Evolutionary conservation across 2,797 vertebrate genomes (phyloP), one percentile per base, ranked within the genome.

Genomic region (Pteronotus mesoamericanus): DNA sequence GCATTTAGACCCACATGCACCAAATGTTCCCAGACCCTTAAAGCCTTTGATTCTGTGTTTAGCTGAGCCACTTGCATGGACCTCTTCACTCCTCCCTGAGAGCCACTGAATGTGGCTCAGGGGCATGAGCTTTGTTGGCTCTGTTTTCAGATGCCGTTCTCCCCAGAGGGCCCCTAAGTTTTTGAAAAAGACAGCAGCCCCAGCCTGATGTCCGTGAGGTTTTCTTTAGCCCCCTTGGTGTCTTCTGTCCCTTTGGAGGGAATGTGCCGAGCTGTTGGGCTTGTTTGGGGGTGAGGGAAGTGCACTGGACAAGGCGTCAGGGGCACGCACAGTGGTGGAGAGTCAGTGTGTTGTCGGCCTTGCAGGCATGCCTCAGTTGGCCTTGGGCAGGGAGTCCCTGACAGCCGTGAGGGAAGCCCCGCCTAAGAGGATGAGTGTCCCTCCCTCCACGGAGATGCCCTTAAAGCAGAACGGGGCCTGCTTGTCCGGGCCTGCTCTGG

Each of bases 351-450:
- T 10, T 6, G 61, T 10, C 6, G 7, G 59, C 32, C 21, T 64
- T 32, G 39, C 9, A 6, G 15, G 71, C 29, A 4, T 34, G 19
- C 55, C 14, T 32, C 19, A 0, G 9, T 37, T 0, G 16, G 29
- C 59, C 37, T 68, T 24, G 29, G 68, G 7, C 34, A 5, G 42
- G 51, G 16, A 15, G 39, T 24, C 53, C 3, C 24, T 34, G 48
- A 18, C 12, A 12, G 46, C 22, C 0, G 22, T 42, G 32, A 29
- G 19, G 14, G 44, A 57, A 39, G 53, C 32, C 32, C 19, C 42
- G 32, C 44, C 42, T 24, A 1, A 55, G 29, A n/a, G 51, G 14
- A n/a, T 6, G 29, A 34, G 15, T 1, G 0, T 4, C 44, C 1
- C 26, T 72, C 34, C 46, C 18, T 86, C 15, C 18, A 10, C 6